Base-by-base conservation (phyloP, 2,797 vertebrate genomes). In the Anolis apletophallus region DNA sequence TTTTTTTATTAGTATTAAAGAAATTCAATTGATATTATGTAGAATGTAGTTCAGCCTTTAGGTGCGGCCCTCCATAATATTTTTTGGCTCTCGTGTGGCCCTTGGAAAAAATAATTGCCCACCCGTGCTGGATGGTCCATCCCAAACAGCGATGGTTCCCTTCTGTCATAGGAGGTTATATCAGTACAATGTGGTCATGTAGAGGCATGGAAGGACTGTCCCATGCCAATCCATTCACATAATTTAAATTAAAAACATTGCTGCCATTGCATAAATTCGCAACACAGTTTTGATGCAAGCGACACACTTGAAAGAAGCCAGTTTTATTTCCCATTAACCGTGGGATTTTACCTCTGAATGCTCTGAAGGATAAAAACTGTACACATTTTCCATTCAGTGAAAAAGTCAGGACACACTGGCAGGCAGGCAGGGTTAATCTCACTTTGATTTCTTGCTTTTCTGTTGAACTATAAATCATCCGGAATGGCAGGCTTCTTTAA, bases 391-490 rank as follows among this genome's bases (percentile, higher is more conserved):
- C 67, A 46, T 79, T 73, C 14, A 57, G 10, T 52, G 74, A 34
- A 76, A 75, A 83, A 80, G 17, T 19, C 40, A 75, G 36, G 34
- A 36, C 69, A 69, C 14, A 61, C 29, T 54, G 88, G 54, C 17
- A 16, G 73, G 46, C 46, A 46, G 46, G 7, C n/a, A n/a, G 19
- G 19, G 29, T 64, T 46, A 76, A 74, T n/a, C 40, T 71, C 59
- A 14, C 21, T 57, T 46, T 1, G 76, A 11, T 52, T 55, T 80
- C 0, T 69, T 57, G 67, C 3, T 0, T 76, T 79, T 89, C 89
- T 83, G 88, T 88, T 90, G 81, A 93, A 64, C 40, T 77, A 55
- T 52, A 57, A 81, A 77, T 87, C 68, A 34, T 36, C 88, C 84
- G 89, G 92, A 80, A 89, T 57, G 87, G 88, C 88, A 69, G 72